Base-by-base conservation (phyloP, 2,888 invertebrate genomes). In the Lithophane ornitopus region DNA sequence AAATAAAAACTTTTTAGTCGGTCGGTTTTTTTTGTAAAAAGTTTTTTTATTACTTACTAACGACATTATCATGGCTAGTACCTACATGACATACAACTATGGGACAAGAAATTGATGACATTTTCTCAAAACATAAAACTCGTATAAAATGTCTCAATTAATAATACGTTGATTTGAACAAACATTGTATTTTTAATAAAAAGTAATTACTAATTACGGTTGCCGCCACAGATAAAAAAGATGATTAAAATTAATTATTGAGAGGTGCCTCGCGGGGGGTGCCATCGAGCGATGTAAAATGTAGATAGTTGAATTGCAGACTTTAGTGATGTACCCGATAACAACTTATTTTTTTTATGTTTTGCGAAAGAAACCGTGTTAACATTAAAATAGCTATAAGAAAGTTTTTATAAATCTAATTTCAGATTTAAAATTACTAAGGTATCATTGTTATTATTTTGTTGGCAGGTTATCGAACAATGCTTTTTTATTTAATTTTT, bases 181-280 rank as follows among this genome's bases (percentile, higher is more conserved):
- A 80, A 84, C 66, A 77, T 56, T 73, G 58, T 34, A 14, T 70
- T 69, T 62, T 39, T 39, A 80, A 86, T 65, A 71, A 85, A 80
- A 73, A 73, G n/a, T 77, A 69, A 84, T 74, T 62, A 71, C 70
- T 68, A 75, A 63, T 63, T 81, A 81, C 14, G 56, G 62, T 75
- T 54, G 46, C 59, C 52, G 70, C 63, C n/a, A 59, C 65, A 80
- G 67, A 78, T 75, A 66, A 78, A 81, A 80, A 72, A n/a, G 67
- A 59, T 67, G 85, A 88, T 90, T 88, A 86, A 88, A 91, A 90
- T 90, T 90, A 89, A 91, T 92, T 89, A 89, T 86, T 82, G 85
- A 81, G 86, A 82, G 62, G 72, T 65, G 80, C 87, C 41, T 77
- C 62, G 82, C 88, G 87, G 91, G 91, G 87, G 89, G 88, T 58